These are phyloP conservation scores for Drosophila engyochracea DNA, from an alignment of 2,888 invertebrate genomes.

Conservation along the genomic window DNA sequence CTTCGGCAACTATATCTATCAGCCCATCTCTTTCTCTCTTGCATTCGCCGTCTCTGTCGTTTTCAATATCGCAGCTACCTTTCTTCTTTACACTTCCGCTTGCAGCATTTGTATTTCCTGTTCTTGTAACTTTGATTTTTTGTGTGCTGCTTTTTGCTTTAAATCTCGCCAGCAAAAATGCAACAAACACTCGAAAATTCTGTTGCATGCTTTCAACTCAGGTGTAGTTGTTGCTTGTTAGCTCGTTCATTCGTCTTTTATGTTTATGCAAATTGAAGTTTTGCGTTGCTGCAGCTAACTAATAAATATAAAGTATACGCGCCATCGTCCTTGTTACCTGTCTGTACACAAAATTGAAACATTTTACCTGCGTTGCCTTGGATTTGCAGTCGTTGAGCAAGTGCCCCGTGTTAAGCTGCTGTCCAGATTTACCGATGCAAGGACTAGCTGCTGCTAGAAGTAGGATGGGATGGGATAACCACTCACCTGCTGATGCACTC, in stretches of 20 bases:
- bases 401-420: constrained; percentile 28
- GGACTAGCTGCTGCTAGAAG: background rate
- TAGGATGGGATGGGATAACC: background rate
- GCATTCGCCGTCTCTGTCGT: background rate
- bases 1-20: background rate
- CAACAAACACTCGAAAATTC: constrained; percentile 53
- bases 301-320: constrained; percentile 80
- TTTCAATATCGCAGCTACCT: constrained; percentile 38
- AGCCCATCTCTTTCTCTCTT: background rate
- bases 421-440: constrained; percentile 19
- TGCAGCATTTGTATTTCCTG: constrained; percentile 52
- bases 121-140: constrained; percentile 75
- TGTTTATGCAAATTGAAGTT: constrained; percentile 82
- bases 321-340: constrained; percentile 43
- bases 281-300: constrained; percentile 52
- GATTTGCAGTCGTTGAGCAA: constrained; percentile 58
- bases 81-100: constrained; percentile 52
- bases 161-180: constrained; percentile 59
- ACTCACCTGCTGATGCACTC: constrained; percentile 82
- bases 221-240: constrained; percentile 22
- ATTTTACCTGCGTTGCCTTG: constrained; percentile 48
- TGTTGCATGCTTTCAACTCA: constrained; percentile 26
- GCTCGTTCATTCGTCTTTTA: constrained; percentile 66
- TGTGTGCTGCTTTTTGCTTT: constrained; percentile 70
- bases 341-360: constrained; percentile 59